phyloP scores from a whole-genome alignment of 2,113 vertebrate genomes.

The Falco punctatus region DNA sequence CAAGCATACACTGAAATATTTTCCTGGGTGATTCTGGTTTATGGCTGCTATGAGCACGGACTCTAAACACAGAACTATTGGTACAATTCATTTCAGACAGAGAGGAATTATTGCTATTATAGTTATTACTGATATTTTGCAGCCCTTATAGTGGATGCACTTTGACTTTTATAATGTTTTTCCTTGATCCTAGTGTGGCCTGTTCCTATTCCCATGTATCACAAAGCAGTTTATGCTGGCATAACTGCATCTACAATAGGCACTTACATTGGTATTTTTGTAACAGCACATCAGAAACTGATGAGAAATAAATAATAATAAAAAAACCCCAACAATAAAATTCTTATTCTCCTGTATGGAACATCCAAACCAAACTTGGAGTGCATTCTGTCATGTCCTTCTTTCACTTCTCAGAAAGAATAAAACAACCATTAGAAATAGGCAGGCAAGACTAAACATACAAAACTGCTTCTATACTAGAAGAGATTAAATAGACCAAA shows the following conservation, averaged over 20 bases:
- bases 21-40: not conserved
- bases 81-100: slow-evolving; percentile 19
- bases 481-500: not conserved
- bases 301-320: not conserved
- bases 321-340: not conserved
- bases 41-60: not conserved
- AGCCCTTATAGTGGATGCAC: not conserved
- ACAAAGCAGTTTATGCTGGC: not conserved
- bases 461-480: not conserved
- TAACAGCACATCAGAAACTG: not conserved
- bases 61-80: not conserved
- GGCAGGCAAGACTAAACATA: not conserved
- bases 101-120: slow-evolving; percentile 14
- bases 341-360: not conserved
- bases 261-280: not conserved
- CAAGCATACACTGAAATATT: not conserved
- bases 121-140: slow-evolving; percentile 1
- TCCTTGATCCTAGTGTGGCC: not conserved
- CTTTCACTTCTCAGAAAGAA: not conserved
- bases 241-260: not conserved
- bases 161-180: slow-evolving; percentile 19
- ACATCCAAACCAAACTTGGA: not conserved
- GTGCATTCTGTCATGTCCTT: not conserved
- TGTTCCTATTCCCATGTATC: not conserved
- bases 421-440: not conserved